These are phyloP conservation scores for Oreohelix idahoensis DNA, from an alignment of 1,140 invertebrate species.

Conservation along the genomic window DNA sequence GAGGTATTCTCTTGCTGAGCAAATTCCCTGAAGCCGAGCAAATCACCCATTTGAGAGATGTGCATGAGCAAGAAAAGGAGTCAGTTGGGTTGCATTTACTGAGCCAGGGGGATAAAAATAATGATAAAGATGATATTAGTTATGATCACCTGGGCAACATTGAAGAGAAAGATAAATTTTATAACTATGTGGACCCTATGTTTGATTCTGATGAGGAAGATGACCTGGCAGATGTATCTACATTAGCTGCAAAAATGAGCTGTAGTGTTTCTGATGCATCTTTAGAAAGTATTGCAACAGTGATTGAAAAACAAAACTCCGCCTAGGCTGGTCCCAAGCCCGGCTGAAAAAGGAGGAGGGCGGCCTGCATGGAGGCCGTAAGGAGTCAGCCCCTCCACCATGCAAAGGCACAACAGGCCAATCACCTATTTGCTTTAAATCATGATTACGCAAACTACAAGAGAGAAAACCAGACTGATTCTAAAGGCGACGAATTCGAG, in stretches of 20 bases:
- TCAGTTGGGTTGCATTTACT: background rate
- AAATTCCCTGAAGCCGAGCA: slow-evolving; percentile 11
- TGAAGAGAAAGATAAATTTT: slow-evolving; percentile 6
- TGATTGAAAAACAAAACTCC: no score
- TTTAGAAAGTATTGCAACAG: background rate
- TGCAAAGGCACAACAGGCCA: no score
- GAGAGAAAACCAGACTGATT: no score
- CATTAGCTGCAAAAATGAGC: background rate
- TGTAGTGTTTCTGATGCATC: background rate
- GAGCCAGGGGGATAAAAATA: background rate
- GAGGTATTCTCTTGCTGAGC: slow-evolving; percentile 75
- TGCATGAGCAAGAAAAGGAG: background rate
- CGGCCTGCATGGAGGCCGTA: no score
- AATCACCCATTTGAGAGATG: slow-evolving; percentile 15
- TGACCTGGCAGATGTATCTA: background rate
- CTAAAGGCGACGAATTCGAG: no score
- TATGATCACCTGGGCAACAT: background rate
- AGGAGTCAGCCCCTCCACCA: no score
- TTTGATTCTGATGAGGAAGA: slow-evolving; percentile 28
- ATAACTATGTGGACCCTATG: slow-evolving; percentile 34
- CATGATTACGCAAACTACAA: no score
- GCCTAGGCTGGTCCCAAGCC: no score
- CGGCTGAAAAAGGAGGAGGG: no score
- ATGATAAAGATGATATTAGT: background rate
- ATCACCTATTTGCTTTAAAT: no score